These are phyloP conservation scores for Aphelinus certus DNA, from an alignment of 1,140 invertebrate species.

Conservation along the genomic window DNA sequence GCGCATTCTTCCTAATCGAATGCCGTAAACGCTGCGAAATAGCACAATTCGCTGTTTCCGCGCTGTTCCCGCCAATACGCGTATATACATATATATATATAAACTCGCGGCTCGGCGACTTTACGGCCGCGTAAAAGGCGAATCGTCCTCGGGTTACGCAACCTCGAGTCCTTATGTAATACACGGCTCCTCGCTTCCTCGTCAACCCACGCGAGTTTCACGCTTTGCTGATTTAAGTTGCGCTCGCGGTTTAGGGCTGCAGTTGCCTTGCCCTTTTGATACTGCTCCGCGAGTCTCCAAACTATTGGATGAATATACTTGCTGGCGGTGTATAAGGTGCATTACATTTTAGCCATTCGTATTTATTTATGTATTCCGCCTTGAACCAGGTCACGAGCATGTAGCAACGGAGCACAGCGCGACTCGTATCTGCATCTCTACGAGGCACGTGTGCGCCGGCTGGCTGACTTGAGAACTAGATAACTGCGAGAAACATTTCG, in stretches of 20 bases:
- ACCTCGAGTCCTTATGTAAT: slow-evolving; percentile 21
- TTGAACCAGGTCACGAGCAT: too few relatives aligned
- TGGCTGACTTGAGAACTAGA: too few relatives aligned
- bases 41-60: slow-evolving; percentile 47
- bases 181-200: slow-evolving; percentile 33
- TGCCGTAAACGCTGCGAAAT: slow-evolving; percentile 41
- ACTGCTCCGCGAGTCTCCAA: neutral
- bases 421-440: too few relatives aligned
- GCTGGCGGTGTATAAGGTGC: too few relatives aligned
- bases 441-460: too few relatives aligned
- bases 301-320: too few relatives aligned
- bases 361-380: too few relatives aligned
- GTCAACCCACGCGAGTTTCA: slow-evolving; percentile 22
- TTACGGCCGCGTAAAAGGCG: slow-evolving; percentile 49
- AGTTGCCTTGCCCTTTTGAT: neutral
- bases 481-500: too few relatives aligned
- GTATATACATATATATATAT: too few relatives aligned
- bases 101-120: slow-evolving; percentile 43
- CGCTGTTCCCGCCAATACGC: slow-evolving; percentile 23
- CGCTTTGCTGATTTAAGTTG: slow-evolving; percentile 13
- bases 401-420: too few relatives aligned
- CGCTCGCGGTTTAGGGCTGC: too few relatives aligned
- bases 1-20: slow-evolving; percentile 36
- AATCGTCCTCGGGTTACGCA: slow-evolving; percentile 46
- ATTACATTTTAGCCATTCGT: too few relatives aligned